Evolutionary conservation across 1,140 invertebrate species (phyloP).

Genomic region (Lethrus apterus): DNA sequence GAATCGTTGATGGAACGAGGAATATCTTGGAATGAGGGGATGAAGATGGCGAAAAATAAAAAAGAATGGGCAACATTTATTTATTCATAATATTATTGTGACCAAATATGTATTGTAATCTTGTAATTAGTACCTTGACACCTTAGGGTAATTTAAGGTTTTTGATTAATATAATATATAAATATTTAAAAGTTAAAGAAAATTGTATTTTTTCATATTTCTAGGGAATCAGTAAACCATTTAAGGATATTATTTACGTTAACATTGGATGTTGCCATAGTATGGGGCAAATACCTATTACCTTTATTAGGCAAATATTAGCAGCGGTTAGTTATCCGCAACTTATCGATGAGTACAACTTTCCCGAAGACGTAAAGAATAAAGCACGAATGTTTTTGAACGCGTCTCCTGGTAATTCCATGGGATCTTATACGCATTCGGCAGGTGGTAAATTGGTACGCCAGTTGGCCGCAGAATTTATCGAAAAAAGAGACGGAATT

Average conservation of each 20-base stretch:
- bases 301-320: constrained; percentile 68
- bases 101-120: too few species aligned
- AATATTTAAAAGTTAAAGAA: too few species aligned
- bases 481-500: constrained; percentile 65
- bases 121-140: too few species aligned
- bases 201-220: too few species aligned
- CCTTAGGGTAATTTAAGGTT: too few species aligned
- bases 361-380: constrained; percentile 79
- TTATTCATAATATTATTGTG: too few species aligned
- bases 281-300: constrained; percentile 91
- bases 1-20: too few species aligned
- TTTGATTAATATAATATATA: too few species aligned
- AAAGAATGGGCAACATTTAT: too few species aligned
- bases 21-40: too few species aligned
- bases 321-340: constrained; percentile 70
- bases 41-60: too few species aligned
- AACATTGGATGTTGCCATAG: constrained; percentile 99
- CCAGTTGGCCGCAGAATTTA: constrained; percentile 68
- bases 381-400: constrained; percentile 67
- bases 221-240: constrained; percentile 41
- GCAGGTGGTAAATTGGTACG: constrained; percentile 70
- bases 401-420: constrained; percentile 66
- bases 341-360: constrained; percentile 63
- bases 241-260: constrained; percentile 90
- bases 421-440: constrained; percentile 73